Evolutionary conservation across 2,888 invertebrate genomes (phyloP), one percentile per base, ranked within the genome.

Genomic region (Pseudeuparius sepicola): DNA sequence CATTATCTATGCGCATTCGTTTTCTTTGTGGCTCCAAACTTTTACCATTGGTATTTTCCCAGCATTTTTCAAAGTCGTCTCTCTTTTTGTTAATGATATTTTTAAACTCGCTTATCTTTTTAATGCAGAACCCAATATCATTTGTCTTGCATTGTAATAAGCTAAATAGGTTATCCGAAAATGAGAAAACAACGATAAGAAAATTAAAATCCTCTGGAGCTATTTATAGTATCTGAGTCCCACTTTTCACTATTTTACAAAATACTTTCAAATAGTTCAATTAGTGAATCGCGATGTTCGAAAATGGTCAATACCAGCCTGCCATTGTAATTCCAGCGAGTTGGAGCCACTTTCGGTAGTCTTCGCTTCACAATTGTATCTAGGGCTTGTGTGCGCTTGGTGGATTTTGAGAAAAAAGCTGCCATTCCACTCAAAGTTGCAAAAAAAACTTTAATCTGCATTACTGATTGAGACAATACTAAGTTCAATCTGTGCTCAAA

Each of bases 391-490:
- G 36, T 34, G 7, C 46, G 32, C 42, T 54, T 50, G 2, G 49
- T 40, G 13, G 51, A 52, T 15, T 41, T 41, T 25, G 49, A 44
- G 39, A 52, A 52, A 45, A 56, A 55, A 9, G 40, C 41, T 10
- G 46, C 42, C 24, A 56, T 37, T 14, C 46, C 47, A 40, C 38
- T 42, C 6, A 54, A 25, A 11, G 43, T 43, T 24, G 37, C 14
- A 40, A 55, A 53, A 49, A 56, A 55, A 11, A 46, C 27, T 24
- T 48, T 36, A 14, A 53, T 52, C 17, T 39, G 25, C 24, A 35
- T 42, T n/a, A 48, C 42, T 6, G 46, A 45, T 37, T 50, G 46
- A 13, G 43, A 40, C 14, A 55, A 41, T 31, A 44, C 39, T 17
- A 41, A 39, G 34, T 44, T 43, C 9, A 43, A 20, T 18, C 26